Evolutionary conservation across 1,140 invertebrate species (phyloP), one percentile per base, ranked within the genome.

Genomic region (Musca vetustissima): DNA sequence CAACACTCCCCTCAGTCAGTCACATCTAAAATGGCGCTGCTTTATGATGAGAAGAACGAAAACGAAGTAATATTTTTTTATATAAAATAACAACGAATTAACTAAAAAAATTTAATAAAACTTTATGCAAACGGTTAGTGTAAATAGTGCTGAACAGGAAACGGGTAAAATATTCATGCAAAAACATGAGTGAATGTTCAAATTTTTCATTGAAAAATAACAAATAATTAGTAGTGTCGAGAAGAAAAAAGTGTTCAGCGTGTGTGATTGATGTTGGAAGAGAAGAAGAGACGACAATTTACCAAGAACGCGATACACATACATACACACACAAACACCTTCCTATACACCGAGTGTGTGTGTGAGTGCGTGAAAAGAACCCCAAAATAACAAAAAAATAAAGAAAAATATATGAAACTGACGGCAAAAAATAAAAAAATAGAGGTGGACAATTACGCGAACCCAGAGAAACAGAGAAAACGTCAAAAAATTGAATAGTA

Each of bases 1-100:
- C 36, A 43, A 43, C 55, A 21, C 24, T 28, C n/a, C n/a, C n/a
- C n/a, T n/a, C n/a, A n/a, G 25, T 32, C 55, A 28, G 55, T 28
- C 55, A 59, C 32, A 59, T 61, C 57, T 64, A 69, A 69, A 69
- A 69, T 69, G 68, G 68, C 68, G 68, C 68, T 69, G 28, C 9
- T 43, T 28, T 28, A 28, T 28, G n/a, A n/a, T 59, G 55, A 43
- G 57, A 36, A n/a, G 36, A 43, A 43, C 36, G 36, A 61, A 59
- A n/a, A 61, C 25, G 57, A 61, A 36, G 57, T 21, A 43, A 36
- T 19, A 61, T 43, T 61, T 61, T 61, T n/a, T n/a, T n/a, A n/a
- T 61, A 61, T 61, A 61, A 61, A 61, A 61, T 61, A 61, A 61
- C 57, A 61, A 61, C 57, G 57, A 61, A 61, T 43, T 61, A 21